phyloP scores from a whole-genome alignment of 2,888 invertebrate species.

The Xestoiulus laeticollis region DNA sequence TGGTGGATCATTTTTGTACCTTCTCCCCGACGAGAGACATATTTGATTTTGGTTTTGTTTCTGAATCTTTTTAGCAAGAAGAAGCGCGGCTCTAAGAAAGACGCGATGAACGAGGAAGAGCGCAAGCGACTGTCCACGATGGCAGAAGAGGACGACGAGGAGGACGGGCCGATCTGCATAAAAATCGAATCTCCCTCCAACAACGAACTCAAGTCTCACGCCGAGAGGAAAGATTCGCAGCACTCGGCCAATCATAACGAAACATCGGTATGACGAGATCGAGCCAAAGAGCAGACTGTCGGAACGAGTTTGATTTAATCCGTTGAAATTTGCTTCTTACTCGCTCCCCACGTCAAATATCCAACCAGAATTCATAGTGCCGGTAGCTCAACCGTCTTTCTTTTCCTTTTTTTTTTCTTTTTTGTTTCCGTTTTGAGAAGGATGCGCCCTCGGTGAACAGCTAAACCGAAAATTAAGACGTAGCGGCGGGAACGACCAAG shows the following conservation, averaged over 20 bases:
- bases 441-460: not conserved
- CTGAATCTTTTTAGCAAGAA: slow-evolving; percentile 63
- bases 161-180: slow-evolving; percentile 66
- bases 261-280: slow-evolving; percentile 56
- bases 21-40: too few relatives aligned
- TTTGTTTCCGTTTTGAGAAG: not conserved
- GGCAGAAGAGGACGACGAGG: slow-evolving; percentile 86
- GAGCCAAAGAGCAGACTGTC: not conserved
- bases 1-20: too few relatives aligned
- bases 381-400: slow-evolving; percentile 5
- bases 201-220: slow-evolving; percentile 49
- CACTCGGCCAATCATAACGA: slow-evolving; percentile 56
- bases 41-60: too few relatives aligned
- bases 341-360: not conserved
- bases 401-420: not conserved
- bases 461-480: not conserved
- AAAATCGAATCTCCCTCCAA: slow-evolving; percentile 59
- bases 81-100: slow-evolving; percentile 76
- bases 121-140: slow-evolving; percentile 79
- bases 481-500: not conserved
- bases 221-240: slow-evolving; percentile 55
- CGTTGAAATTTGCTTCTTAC: slow-evolving; percentile 1
- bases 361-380: slow-evolving; percentile 26
- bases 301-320: slow-evolving; percentile 4
- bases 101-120: slow-evolving; percentile 69